A percentile compares a stretch with the other conserved stretches of the same genome.
Conservation (phyloP, 2,113 vertebrate species). For the Papio anubis region DNA sequence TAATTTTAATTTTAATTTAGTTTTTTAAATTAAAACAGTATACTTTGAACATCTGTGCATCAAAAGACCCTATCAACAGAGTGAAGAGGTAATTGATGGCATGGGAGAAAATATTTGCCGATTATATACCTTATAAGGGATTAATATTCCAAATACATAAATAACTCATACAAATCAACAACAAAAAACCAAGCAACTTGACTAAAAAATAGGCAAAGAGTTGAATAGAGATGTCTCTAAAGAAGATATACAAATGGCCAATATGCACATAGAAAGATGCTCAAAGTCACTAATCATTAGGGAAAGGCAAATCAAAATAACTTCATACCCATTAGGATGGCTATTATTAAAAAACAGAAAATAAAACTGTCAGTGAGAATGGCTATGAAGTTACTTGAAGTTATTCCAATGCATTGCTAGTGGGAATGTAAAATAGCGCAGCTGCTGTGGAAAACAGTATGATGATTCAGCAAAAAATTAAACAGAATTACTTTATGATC, state of each 20-base stretch:
- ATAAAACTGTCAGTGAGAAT: background rate
- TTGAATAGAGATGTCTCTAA: background rate
- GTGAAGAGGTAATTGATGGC: background rate
- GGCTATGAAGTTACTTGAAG: no score
- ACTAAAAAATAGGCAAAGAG: background rate
- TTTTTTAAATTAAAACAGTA: slow-evolving; percentile 18
- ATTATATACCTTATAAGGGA: background rate
- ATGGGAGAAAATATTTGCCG: slow-evolving; percentile 13
- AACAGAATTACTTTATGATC: background rate
- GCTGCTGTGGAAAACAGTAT: background rate
- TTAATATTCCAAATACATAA: background rate
- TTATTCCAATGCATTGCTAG: background rate
- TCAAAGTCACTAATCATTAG: background rate
- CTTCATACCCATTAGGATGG: background rate
- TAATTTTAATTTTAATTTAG: background rate
- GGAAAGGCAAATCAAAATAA: background rate
- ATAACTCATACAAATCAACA: background rate
- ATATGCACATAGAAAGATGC: background rate
- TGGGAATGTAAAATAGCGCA: background rate
- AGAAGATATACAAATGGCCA: background rate
- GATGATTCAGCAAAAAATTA: background rate
- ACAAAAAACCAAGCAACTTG: background rate
- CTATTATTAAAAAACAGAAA: background rate
- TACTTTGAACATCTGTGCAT: slow-evolving; percentile 27
- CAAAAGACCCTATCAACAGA: background rate